These are phyloP conservation scores for Protobothrops mucrosquamatus DNA, from an alignment of 2,113 vertebrate genomes.

Conservation along the genomic window DNA sequence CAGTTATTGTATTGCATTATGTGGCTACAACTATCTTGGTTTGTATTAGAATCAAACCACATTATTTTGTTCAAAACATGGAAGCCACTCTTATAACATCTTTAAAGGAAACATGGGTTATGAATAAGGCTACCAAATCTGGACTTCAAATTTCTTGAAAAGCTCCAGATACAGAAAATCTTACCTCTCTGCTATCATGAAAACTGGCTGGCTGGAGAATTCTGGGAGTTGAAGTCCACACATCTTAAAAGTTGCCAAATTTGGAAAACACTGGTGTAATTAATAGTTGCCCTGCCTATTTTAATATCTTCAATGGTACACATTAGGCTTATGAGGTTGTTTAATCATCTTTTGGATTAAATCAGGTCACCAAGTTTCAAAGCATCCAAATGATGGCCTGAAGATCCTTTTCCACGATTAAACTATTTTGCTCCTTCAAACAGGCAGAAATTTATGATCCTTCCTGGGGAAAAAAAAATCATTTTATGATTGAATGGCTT, in stretches of 20 bases:
- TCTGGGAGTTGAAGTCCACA: not conserved
- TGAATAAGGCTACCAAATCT: not conserved
- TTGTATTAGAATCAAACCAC: not conserved
- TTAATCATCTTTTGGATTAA: conserved; percentile 8
- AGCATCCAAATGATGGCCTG: not conserved
- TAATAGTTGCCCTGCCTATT: not conserved
- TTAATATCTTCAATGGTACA: not conserved
- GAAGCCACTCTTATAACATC: not conserved
- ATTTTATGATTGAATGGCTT: not conserved
- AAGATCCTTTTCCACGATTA: not conserved
- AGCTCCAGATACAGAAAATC: not conserved
- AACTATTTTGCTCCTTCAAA: not conserved
- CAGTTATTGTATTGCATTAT: not conserved
- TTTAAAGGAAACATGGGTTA: not conserved
- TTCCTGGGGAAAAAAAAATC: not conserved
- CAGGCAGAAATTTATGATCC: not conserved
- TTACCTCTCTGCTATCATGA: not conserved
- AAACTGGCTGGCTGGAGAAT: not conserved
- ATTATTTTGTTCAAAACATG: not conserved
- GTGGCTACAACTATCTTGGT: not conserved
- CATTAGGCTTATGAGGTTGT: not conserved
- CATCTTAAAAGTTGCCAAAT: not conserved
- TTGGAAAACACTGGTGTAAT: not conserved
- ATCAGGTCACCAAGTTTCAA: not conserved
- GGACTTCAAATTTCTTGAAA: not conserved